Conservation (phyloP, 2,113 vertebrate species). For the Nanger granti region DNA sequence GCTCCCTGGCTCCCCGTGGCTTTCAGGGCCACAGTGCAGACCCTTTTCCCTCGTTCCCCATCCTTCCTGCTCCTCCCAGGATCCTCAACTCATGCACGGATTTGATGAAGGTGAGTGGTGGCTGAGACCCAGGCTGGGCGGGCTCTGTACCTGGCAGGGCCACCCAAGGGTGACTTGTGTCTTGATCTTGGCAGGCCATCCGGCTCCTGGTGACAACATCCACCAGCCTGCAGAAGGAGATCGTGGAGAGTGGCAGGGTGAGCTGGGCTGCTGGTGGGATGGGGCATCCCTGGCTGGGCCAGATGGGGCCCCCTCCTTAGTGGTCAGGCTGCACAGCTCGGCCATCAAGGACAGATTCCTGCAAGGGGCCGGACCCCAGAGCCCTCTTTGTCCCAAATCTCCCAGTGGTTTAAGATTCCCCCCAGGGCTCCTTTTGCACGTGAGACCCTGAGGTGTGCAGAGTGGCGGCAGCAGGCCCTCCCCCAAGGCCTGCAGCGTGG, state of each 20-base stretch:
- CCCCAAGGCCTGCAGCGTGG: accelerated
- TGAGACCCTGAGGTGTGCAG: background rate
- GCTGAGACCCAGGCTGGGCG: accelerated
- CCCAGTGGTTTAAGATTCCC: background rate
- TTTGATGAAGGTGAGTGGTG: conserved; percentile 92
- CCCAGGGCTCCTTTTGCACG: no score
- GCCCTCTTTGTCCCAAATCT: background rate
- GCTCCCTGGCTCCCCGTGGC: background rate
- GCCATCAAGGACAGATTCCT: accelerated
- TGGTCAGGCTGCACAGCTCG: background rate
- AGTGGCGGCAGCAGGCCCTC: background rate
- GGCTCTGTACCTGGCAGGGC: background rate
- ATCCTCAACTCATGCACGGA: conserved; percentile 95
- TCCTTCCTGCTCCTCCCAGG: conserved; percentile 70
- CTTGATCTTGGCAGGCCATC: conserved; percentile 85
- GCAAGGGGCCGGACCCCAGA: background rate
- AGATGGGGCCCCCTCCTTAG: background rate
- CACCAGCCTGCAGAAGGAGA: conserved; percentile 95
- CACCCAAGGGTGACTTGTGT: accelerated
- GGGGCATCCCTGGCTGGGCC: background rate
- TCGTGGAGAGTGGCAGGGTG: conserved; percentile 93
- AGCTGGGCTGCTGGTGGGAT: background rate
- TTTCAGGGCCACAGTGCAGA: no score
- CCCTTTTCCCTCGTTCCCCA: background rate
- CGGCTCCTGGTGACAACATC: conserved; percentile 89